Conservation (phyloP, 2,113 vertebrate species). For the Pollachius pollachius region DNA sequence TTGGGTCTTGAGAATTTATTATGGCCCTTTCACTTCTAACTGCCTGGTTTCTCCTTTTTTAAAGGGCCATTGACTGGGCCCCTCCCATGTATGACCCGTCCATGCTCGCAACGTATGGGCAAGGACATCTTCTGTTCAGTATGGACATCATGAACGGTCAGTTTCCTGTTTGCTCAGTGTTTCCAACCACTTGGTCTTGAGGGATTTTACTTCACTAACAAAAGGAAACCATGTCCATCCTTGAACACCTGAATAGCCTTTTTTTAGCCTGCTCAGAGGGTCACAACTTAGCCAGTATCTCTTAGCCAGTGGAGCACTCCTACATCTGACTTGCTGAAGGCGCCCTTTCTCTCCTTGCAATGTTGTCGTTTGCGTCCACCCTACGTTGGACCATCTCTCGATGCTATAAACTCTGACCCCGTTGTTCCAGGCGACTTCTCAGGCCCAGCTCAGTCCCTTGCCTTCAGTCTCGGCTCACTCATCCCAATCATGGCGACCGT, state of each 20-base stretch:
- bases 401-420: background rate
- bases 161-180: constrained; percentile 9
- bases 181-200: background rate
- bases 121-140: constrained; percentile 54
- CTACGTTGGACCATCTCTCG: background rate
- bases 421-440: constrained; percentile 64
- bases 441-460: constrained; percentile 44
- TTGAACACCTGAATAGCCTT: too few species aligned
- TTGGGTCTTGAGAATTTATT: too few species aligned
- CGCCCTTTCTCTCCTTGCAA: too few species aligned
- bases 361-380: too few species aligned
- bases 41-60: background rate
- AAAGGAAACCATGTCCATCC: too few species aligned
- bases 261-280: background rate
- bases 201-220: background rate
- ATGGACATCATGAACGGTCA: constrained; percentile 69
- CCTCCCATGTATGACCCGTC: constrained; percentile 45
- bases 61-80: constrained; percentile 55
- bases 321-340: background rate
- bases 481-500: constrained; percentile 70
- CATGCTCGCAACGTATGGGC: constrained; percentile 39
- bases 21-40: background rate
- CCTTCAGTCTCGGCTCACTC: constrained; percentile 67
- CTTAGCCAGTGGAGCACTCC: background rate
- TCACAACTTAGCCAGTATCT: too few species aligned